Evolutionary conservation across 2,888 invertebrate species (phyloP).

Genomic region (Stenoptilia bipunctidactyla): DNA sequence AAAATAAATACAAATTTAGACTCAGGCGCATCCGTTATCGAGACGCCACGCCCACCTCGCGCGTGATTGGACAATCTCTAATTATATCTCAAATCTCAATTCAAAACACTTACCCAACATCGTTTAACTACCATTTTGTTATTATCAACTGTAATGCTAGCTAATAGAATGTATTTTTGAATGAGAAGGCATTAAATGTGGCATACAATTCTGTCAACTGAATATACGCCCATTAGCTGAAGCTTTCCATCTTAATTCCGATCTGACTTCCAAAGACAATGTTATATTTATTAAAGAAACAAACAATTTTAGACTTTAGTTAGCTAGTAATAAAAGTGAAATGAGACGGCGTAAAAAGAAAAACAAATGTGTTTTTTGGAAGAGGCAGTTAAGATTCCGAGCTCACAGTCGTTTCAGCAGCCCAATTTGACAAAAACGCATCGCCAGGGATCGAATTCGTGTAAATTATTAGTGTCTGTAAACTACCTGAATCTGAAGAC

Average conservation of each 20-base stretch:
- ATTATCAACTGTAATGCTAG: slow-evolving; percentile 19
- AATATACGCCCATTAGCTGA: slow-evolving; percentile 65
- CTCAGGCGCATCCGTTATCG: slow-evolving; percentile 32
- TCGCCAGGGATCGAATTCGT: slow-evolving; percentile 53
- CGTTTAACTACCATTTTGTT: slow-evolving; percentile 34
- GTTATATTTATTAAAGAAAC: slow-evolving; percentile 10
- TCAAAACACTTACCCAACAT: slow-evolving; percentile 62
- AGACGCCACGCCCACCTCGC: slow-evolving; percentile 38
- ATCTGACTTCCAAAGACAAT: slow-evolving; percentile 6
- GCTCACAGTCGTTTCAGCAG: slow-evolving; percentile 44
- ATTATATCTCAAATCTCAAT: slow-evolving; percentile 49
- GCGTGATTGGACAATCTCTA: slow-evolving; percentile 56
- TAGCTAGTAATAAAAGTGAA: slow-evolving; percentile 15
- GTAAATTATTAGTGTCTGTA: slow-evolving; percentile 33
- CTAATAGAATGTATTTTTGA: slow-evolving; percentile 14
- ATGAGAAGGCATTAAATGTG: slow-evolving; percentile 22
- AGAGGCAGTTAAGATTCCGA: slow-evolving; percentile 55
- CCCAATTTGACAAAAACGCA: slow-evolving; percentile 65
- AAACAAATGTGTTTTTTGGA: slow-evolving; percentile 43
- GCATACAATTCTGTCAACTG: slow-evolving; percentile 52
- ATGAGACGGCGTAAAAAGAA: slow-evolving; percentile 12
- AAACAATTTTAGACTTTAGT: slow-evolving; percentile 26
- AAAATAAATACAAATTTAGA: slow-evolving; percentile 59
- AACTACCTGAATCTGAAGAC: slow-evolving; percentile 18
- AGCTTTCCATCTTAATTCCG: slow-evolving; percentile 60